Conservation (phyloP, 2,888 invertebrate genomes). For the Mesopsocus fuscifrons region DNA sequence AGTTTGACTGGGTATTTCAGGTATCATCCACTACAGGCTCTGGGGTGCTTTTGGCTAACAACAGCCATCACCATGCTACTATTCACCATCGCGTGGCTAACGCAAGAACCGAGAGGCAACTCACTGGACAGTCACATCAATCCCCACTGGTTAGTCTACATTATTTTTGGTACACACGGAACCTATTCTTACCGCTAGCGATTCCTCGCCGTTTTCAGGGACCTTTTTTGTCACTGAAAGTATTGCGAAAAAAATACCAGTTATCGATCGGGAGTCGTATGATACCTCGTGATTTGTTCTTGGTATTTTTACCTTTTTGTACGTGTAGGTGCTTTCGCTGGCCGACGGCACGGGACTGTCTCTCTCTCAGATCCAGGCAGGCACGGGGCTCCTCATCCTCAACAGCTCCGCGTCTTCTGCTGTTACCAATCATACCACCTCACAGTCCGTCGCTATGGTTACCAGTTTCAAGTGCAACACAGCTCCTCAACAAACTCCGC, state of each 20-base stretch:
- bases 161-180: no score
- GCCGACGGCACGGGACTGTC: constrained; percentile 33
- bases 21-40: constrained; percentile 60
- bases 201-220: no score
- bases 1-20: constrained; percentile 22
- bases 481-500: constrained; percentile 29
- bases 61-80: constrained; percentile 33
- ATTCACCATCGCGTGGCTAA: constrained; percentile 23
- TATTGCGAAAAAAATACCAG: no score
- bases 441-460: constrained; percentile 23
- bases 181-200: no score
- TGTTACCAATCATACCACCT: constrained; percentile 34
- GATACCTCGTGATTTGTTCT: no score
- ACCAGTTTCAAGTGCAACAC: constrained; percentile 38
- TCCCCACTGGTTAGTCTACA: constrained; percentile 5
- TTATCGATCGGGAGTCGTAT: no score
- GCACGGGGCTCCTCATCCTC: constrained; percentile 51
- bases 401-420: constrained; percentile 37
- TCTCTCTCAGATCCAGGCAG: constrained; percentile 67
- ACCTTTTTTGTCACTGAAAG: no score
- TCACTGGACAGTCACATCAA: neutral
- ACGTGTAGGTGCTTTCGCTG: neutral
- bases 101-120: constrained; percentile 10
- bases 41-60: constrained; percentile 32
- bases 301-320: no score